Evolutionary conservation across 2,113 vertebrate genomes (phyloP), one percentile per base, ranked within the genome.

Genomic region (Aspiorhynchus laticeps): DNA sequence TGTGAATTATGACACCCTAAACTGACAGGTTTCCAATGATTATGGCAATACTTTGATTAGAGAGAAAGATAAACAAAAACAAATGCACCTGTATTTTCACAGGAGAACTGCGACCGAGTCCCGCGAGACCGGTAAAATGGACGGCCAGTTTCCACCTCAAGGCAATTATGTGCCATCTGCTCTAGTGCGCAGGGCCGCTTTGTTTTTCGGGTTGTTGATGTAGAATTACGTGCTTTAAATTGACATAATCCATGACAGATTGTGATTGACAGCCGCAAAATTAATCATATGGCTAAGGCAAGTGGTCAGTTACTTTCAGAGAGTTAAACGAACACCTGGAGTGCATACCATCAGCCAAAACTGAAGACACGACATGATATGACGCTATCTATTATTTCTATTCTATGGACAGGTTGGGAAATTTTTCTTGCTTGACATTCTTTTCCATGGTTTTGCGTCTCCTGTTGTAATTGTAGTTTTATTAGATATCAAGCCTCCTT

Each of bases 201-300:
- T 84, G 78, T 85, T 74, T 87, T 81, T 87, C 65, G 36, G 87
- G 41, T 86, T 84, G 80, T 75, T 84, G 80, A 82, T 88, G 86
- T 84, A 80, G 82, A 88, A 89, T 91, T 89, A 86, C 61, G 19
- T 75, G 33, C 83, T 48, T 63, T 83, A 89, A 92, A 90, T 89
- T 88, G 90, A 89, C 84, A 80, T 89, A 91, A 87, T 90, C 87
- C 86, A 73, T 89, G 88, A 90, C 87, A 90, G 90, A 88, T 87
- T 86, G 88, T 87, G 88, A 91, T 87, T 90, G 91, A 90, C 87
- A n/a, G 93, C 93, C 90, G 90, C 93, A 90, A 90, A 94, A 94
- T 95, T 95, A 94, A 95, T 94, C 91, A 91, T 93, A 94, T 95
- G 81, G 88, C 43, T 69, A 46, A 75, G 80, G 82, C 43, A 2